Conservation (phyloP, 2,888 invertebrate genomes). For the Stenchaetothrips biformis region DNA sequence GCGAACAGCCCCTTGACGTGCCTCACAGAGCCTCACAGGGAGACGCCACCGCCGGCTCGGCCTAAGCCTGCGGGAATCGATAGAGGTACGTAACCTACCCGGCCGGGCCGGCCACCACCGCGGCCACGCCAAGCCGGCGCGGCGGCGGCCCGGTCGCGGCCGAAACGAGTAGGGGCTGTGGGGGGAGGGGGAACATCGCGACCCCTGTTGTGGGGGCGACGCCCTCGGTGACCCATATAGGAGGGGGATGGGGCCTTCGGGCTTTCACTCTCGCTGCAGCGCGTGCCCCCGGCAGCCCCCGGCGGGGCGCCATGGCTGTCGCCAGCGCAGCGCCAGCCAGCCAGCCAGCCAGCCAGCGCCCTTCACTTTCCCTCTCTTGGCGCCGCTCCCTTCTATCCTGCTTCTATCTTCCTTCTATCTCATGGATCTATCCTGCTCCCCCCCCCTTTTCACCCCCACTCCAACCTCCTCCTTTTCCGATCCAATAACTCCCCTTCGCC, state of each 20-base stretch:
- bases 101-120: background rate
- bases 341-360: conserved; percentile 8
- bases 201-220: background rate
- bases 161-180: background rate
- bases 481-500: conserved; percentile 18
- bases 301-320: background rate
- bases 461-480: conserved; percentile 25
- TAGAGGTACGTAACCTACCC: background rate
- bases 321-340: conserved; percentile 16
- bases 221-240: conserved; percentile 22
- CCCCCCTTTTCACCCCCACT: conserved; percentile 31
- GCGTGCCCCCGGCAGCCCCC: background rate
- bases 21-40: background rate
- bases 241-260: conserved; percentile 5
- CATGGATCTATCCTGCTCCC: background rate
- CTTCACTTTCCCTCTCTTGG: conserved; percentile 26
- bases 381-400: background rate
- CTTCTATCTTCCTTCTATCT: conserved; percentile 4
- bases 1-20: too few relatives aligned
- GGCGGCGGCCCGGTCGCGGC: background rate
- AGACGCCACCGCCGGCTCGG: background rate
- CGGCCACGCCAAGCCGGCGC: background rate
- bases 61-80: background rate
- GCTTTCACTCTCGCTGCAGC: conserved; percentile 15
- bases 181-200: background rate